These are phyloP conservation scores for Corvus moneduloides DNA, from an alignment of 2,113 vertebrate genomes.

Conservation along the genomic window DNA sequence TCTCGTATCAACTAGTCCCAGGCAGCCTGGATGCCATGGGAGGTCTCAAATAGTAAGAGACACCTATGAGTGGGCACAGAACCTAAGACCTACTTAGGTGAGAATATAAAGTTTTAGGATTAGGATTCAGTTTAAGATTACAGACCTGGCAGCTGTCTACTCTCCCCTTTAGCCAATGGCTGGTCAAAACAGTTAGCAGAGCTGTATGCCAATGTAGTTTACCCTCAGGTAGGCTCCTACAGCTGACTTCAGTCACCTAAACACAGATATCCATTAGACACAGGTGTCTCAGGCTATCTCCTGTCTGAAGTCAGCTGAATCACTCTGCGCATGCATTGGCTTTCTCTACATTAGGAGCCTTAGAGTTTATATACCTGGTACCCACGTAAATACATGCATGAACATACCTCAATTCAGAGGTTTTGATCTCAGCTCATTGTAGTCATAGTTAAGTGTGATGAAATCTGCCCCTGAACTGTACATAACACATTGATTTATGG, in stretches of 20 bases:
- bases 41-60: not conserved
- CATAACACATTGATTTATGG: not conserved
- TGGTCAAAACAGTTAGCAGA: not conserved
- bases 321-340: not conserved
- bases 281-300: not conserved
- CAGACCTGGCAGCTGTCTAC: rapidly evolving
- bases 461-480: not conserved
- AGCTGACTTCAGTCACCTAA: not conserved
- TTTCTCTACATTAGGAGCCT: not conserved
- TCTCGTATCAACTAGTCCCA: not conserved
- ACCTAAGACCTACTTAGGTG: not conserved
- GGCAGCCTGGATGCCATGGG: not conserved
- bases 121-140: not conserved
- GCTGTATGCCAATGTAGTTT: not conserved
- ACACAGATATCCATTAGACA: not conserved
- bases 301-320: not conserved
- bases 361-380: not conserved
- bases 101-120: not conserved
- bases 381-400: not conserved
- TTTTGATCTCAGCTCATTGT: not conserved
- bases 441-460: not conserved
- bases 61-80: not conserved
- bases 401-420: not conserved
- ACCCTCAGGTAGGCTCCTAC: not conserved
- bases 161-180: not conserved